Conservation (phyloP, 2,888 invertebrate genomes). For the Adela reaumurella region DNA sequence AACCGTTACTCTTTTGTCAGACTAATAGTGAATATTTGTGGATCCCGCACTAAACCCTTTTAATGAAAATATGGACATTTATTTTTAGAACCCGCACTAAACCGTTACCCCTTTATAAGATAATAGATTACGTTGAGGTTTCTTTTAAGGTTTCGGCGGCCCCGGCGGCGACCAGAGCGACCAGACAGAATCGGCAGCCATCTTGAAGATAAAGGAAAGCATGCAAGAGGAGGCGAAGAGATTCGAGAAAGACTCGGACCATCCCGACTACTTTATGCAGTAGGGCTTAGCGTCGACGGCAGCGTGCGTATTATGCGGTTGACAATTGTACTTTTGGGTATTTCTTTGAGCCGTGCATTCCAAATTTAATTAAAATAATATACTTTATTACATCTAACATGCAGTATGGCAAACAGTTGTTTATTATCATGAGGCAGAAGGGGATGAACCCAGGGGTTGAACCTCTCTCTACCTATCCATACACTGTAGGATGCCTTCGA, state of each 20-base stretch:
- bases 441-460: too few species aligned
- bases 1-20: background rate
- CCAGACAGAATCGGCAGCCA: constrained; percentile 98
- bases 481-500: too few species aligned
- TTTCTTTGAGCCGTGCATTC: too few species aligned
- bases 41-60: too few species aligned
- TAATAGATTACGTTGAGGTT: background rate
- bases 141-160: constrained; percentile 42
- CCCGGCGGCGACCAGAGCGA: constrained; percentile 62
- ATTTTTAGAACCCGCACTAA: too few species aligned
- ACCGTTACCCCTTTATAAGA: background rate
- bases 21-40: too few species aligned
- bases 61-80: too few species aligned
- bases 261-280: constrained; percentile 97
- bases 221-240: constrained; percentile 99
- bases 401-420: too few species aligned
- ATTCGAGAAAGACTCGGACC: constrained; percentile 96
- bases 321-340: too few species aligned
- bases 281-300: constrained; percentile 32
- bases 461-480: too few species aligned
- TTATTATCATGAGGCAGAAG: too few species aligned
- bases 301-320: constrained; percentile 12
- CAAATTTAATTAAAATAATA: constrained; percentile 6
- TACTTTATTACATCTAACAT: background rate
- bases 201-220: constrained; percentile 99